phyloP scores from a whole-genome alignment of 2,797 vertebrate species.

The Labroides dimidiatus region DNA sequence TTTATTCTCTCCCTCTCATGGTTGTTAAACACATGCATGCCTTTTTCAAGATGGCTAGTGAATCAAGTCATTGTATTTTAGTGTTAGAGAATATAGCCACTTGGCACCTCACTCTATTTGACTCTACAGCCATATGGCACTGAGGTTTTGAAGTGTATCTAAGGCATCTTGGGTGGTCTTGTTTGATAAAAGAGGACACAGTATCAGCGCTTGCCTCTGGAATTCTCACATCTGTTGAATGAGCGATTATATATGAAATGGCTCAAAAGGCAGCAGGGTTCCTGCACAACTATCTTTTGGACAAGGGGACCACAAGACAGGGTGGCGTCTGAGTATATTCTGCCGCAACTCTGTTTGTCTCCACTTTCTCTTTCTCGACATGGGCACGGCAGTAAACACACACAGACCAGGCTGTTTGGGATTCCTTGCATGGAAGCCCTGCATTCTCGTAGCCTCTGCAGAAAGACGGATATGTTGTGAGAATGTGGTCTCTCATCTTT shows the following conservation, averaged over 20 bases:
- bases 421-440: slow-evolving; percentile 56
- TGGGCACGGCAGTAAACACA: slow-evolving; percentile 39
- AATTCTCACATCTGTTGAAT: slow-evolving; percentile 56
- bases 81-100: slow-evolving; percentile 57
- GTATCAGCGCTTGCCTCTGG: slow-evolving; percentile 32
- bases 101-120: slow-evolving; percentile 59
- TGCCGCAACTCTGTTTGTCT: slow-evolving; percentile 16
- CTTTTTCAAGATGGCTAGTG: slow-evolving; percentile 58
- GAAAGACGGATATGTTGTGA: slow-evolving; percentile 48
- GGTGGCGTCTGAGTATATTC: slow-evolving; percentile 62
- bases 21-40: slow-evolving; percentile 49
- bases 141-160: slow-evolving; percentile 61
- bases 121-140: slow-evolving; percentile 62
- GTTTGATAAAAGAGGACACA: slow-evolving; percentile 59
- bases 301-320: slow-evolving; percentile 55
- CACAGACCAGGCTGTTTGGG: slow-evolving; percentile 45
- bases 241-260: slow-evolving; percentile 13
- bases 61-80: slow-evolving; percentile 64
- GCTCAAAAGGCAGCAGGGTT: slow-evolving; percentile 26
- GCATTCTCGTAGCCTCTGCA: slow-evolving; percentile 59
- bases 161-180: slow-evolving; percentile 75
- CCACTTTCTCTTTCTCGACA: slow-evolving; percentile 32
- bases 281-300: slow-evolving; percentile 27
- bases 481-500: slow-evolving; percentile 29
- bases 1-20: slow-evolving; percentile 52